These are phyloP conservation scores for Coregonus ussuriensis DNA, from an alignment of 2,797 vertebrate species.

Conservation along the genomic window DNA sequence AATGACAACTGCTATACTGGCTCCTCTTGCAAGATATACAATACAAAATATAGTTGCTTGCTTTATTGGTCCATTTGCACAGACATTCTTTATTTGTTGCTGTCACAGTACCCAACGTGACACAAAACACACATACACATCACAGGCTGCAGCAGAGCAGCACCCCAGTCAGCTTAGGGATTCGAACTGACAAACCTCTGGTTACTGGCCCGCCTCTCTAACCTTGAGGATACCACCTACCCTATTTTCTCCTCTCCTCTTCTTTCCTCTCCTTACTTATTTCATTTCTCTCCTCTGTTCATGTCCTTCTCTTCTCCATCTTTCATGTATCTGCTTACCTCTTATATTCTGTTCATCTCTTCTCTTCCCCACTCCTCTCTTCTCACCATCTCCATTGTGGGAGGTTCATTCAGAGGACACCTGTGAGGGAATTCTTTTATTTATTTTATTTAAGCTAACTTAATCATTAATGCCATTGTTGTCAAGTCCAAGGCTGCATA, in stretches of 20 bases:
- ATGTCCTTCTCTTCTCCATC: background rate
- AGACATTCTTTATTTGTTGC: background rate
- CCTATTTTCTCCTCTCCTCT: background rate
- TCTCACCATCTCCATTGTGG: background rate
- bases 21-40: background rate
- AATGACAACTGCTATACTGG: constrained; percentile 71
- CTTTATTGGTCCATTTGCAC: too few relatives aligned
- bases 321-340: too few relatives aligned
- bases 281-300: background rate
- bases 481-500: constrained; percentile 20
- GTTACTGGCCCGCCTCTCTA: too few relatives aligned
- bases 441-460: background rate
- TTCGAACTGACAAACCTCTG: too few relatives aligned
- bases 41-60: constrained; percentile 52
- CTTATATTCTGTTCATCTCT: background rate
- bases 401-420: constrained; percentile 32
- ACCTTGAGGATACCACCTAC: background rate
- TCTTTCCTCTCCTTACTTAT: background rate
- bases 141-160: background rate
- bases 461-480: constrained; percentile 14
- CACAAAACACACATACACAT: constrained; percentile 1
- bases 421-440: background rate
- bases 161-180: too few relatives aligned
- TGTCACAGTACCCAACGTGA: background rate
- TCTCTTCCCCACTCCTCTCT: background rate